Base-by-base conservation (phyloP, 2,888 invertebrate species). In the Agrotis segetum region DNA sequence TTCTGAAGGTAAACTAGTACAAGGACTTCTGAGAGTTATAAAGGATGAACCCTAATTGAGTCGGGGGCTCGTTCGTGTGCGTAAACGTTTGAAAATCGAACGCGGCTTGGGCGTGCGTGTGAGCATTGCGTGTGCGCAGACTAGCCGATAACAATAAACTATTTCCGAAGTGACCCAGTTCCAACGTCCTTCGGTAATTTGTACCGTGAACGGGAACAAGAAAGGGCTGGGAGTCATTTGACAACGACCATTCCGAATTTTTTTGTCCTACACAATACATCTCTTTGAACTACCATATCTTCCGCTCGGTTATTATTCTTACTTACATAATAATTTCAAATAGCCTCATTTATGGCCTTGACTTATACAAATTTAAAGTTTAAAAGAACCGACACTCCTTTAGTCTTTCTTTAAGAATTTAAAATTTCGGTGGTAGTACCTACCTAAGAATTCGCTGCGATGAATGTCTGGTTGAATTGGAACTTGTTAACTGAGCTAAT, bases 131-230 rank as follows among this genome's bases (percentile, higher is more conserved):
- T 95, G 94, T 89, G 94, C 94, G 94, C 95, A 92, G 91, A 90
- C 93, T 92, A 92, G 93, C 93, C 95, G 95, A 96, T 96, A 96
- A 96, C 96, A 96, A 96, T 96, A 96, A 96, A 96, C 95, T 96
- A 96, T 96, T 96, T 96, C 95, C 96, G 96, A 96, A 96, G 95
- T 96, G 96, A 96, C 96, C 96, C 92, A 96, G 95, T 95, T 96
- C 89, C 90, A 91, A 93, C 96, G 96, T 96, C 96, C 96, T 96
- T 96, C 96, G 90, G 93, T 88, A 95, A 95, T 95, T 94, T 93
- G 95, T 95, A 92, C 94, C 92, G 94, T 92, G 93, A 92, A 92
- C 94, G 94, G 96, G 95, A 96, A 95, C 94, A 95, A 95, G 95
- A 96, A 96, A 95, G 95, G 95, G 95, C 94, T 92, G 89, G 88